Conservation (phyloP, 2,113 vertebrate genomes). For the human (Homo sapiens) region DNA sequence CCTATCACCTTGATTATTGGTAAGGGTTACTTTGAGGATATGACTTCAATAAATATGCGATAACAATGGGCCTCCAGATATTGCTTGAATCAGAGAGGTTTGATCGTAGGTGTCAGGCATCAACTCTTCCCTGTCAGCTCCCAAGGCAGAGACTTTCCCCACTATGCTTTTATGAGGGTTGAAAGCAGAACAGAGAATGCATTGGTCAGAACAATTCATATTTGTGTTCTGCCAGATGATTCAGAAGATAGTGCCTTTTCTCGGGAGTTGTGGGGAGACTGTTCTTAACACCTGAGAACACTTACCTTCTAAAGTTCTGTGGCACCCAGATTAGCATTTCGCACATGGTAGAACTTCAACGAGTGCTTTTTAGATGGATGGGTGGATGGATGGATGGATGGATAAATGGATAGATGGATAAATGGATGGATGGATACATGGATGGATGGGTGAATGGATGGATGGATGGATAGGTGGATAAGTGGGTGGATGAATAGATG, state of each 20-base stretch:
- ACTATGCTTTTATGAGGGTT: background rate
- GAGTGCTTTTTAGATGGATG: background rate
- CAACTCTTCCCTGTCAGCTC: no score
- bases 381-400: background rate
- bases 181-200: background rate
- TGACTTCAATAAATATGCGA: background rate
- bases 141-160: background rate
- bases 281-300: background rate
- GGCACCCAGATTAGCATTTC: background rate
- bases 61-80: background rate
- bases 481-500: no score
- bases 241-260: background rate
- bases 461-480: no score
- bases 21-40: background rate
- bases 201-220: background rate
- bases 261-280: background rate
- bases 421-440: rapidly evolving
- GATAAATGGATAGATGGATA: rapidly evolving
- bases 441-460: no score
- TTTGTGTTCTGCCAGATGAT: background rate
- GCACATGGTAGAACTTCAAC: background rate
- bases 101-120: background rate
- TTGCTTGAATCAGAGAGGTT: background rate
- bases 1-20: background rate
- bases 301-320: background rate